phyloP scores from a whole-genome alignment of 2,797 vertebrate species.

The Basileuterus tristriatus region DNA sequence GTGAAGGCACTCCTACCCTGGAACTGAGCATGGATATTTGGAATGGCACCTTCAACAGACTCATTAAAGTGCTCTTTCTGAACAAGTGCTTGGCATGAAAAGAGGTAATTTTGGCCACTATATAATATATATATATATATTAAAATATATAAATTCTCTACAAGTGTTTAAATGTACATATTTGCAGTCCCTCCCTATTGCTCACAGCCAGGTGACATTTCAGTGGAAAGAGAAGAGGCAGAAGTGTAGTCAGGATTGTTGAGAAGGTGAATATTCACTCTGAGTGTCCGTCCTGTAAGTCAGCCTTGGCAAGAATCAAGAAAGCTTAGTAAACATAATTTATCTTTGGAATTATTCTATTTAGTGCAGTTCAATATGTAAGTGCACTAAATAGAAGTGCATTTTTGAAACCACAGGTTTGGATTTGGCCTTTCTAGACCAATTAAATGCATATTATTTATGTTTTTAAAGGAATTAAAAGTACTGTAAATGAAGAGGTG shows the following conservation, averaged over 20 bases:
- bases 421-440: conserved; percentile 5
- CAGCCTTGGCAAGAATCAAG: background rate
- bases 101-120: background rate
- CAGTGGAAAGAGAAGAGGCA: background rate
- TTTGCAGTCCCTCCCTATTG: background rate
- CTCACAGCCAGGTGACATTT: background rate
- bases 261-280: background rate
- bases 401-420: conserved; percentile 31
- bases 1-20: background rate
- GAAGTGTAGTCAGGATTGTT: background rate
- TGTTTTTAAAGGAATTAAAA: conserved; percentile 30
- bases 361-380: conserved; percentile 34
- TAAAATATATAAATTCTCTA: background rate
- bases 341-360: conserved; percentile 41
- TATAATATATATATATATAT: background rate
- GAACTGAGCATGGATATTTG: background rate
- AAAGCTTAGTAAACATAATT: background rate
- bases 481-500: background rate
- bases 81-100: background rate
- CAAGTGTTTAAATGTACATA: background rate
- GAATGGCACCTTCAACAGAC: background rate
- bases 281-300: background rate
- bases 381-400: background rate
- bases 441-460: conserved; percentile 42
- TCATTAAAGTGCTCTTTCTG: background rate